phyloP scores from a whole-genome alignment of 2,797 vertebrate species.

The Sitta carolinensis region DNA sequence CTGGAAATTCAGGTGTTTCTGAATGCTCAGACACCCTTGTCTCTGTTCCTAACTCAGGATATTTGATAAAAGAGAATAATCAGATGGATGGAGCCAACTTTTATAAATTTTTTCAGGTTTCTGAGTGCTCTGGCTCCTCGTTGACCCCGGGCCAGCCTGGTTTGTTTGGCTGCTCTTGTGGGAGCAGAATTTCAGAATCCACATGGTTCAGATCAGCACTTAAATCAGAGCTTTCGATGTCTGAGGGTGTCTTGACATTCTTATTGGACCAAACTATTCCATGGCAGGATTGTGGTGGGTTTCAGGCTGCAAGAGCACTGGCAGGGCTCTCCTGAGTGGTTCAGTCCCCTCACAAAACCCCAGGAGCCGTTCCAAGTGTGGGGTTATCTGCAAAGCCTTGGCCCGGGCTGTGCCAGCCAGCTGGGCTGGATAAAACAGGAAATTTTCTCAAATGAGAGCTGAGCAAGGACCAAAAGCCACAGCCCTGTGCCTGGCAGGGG shows the following conservation, averaged over 20 bases:
- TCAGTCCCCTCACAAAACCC: neutral
- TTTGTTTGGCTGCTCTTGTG: neutral
- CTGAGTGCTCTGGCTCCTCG: neutral
- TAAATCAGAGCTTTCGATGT: neutral
- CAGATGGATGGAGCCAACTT: neutral
- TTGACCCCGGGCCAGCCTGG: fast-evolving
- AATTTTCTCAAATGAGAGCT: neutral
- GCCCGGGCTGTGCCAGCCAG: neutral
- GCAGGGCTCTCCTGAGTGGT: neutral
- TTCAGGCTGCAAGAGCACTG: neutral
- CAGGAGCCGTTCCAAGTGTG: neutral
- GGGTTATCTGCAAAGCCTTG: neutral
- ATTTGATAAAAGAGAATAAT: neutral
- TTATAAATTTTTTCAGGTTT: fast-evolving
- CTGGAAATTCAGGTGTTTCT: neutral
- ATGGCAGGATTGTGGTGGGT: conserved; percentile 23
- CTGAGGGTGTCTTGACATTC: conserved; percentile 33
- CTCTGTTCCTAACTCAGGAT: neutral
- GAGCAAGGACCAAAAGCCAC: neutral
- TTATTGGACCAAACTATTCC: conserved; percentile 40
- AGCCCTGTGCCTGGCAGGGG: neutral
- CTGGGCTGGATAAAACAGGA: neutral
- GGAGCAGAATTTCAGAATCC: conserved; percentile 3
- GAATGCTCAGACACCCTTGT: neutral
- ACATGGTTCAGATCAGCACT: conserved; percentile 44